Percentiles rank a stretch among this genome's conserved stretches.
These are phyloP conservation scores for Drosophila mimetica DNA, from an alignment of 2,888 invertebrate genomes.

Conservation along the genomic window DNA sequence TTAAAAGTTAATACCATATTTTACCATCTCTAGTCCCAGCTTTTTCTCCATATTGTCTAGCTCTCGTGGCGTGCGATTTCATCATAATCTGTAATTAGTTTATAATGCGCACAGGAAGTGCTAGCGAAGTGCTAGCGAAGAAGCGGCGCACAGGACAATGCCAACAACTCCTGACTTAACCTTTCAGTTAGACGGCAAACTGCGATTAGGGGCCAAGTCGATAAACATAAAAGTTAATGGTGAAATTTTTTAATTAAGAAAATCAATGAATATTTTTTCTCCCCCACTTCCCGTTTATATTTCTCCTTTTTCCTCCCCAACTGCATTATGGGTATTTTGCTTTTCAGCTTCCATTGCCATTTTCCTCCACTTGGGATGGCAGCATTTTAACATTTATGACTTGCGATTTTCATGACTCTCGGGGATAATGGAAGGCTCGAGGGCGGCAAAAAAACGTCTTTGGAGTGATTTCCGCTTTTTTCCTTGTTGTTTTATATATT, in stretches of 20 bases:
- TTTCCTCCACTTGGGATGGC: conserved; percentile 31
- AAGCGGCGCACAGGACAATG: conserved; percentile 37
- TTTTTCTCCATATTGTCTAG: conserved; percentile 60
- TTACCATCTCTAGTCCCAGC: not conserved
- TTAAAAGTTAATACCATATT: too few species aligned
- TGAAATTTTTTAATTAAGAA: conserved; percentile 76
- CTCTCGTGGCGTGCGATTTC: conserved; percentile 54
- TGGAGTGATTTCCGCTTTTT: conserved; percentile 15
- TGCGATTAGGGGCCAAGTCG: conserved; percentile 56
- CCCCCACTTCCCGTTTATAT: conserved; percentile 8
- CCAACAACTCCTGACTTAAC: conserved; percentile 52
- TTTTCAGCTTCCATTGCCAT: conserved; percentile 19
- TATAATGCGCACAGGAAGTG: conserved; percentile 69
- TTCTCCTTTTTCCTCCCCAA: conserved; percentile 1
- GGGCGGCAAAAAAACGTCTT: conserved; percentile 7
- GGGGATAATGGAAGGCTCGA: conserved; percentile 2
- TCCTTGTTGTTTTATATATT: conserved; percentile 17
- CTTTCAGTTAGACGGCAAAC: conserved; percentile 50
- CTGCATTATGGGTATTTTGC: conserved; percentile 47
- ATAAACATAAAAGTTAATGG: conserved; percentile 77
- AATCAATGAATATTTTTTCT: conserved; percentile 73
- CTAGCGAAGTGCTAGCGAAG: conserved; percentile 32
- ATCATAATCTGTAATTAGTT: conserved; percentile 78
- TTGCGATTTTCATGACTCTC: conserved; percentile 32
- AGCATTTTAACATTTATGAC: conserved; percentile 44